phyloP scores from a whole-genome alignment of 1,140 invertebrate genomes.

The Hyphantria cunea region DNA sequence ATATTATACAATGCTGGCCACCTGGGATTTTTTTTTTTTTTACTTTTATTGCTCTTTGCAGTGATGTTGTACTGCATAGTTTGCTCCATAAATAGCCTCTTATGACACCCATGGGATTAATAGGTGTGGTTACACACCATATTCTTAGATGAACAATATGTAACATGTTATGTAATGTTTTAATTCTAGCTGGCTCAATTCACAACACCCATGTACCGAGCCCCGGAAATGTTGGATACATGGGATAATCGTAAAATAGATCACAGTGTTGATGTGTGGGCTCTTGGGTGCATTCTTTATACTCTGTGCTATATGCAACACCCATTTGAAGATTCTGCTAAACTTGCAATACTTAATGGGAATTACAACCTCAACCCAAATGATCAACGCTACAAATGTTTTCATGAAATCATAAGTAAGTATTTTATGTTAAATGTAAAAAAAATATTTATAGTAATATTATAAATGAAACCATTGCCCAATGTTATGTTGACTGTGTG shows the following conservation, averaged over 20 bases:
- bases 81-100: no score
- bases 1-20: no score
- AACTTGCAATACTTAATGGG: constrained; percentile 97
- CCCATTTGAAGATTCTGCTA: constrained; percentile 98
- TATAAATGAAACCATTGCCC: no score
- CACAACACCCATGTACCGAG: constrained; percentile 94
- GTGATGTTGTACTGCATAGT: no score
- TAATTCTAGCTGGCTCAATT: constrained; percentile 76
- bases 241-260: constrained; percentile 98
- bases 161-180: background rate
- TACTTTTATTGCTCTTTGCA: no score
- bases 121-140: no score
- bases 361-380: constrained; percentile 94
- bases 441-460: background rate
- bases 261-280: constrained; percentile 96
- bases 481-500: background rate
- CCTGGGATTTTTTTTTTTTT: no score
- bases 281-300: constrained; percentile 97
- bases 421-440: constrained; percentile 41
- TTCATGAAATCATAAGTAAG: constrained; percentile 95
- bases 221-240: constrained; percentile 98
- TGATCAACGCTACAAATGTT: constrained; percentile 91
- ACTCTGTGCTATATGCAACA: constrained; percentile 96
- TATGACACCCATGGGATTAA: no score
- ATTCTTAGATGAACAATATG: no score